Base-by-base conservation (phyloP, 2,113 vertebrate genomes). In the Regulus satrapa region DNA sequence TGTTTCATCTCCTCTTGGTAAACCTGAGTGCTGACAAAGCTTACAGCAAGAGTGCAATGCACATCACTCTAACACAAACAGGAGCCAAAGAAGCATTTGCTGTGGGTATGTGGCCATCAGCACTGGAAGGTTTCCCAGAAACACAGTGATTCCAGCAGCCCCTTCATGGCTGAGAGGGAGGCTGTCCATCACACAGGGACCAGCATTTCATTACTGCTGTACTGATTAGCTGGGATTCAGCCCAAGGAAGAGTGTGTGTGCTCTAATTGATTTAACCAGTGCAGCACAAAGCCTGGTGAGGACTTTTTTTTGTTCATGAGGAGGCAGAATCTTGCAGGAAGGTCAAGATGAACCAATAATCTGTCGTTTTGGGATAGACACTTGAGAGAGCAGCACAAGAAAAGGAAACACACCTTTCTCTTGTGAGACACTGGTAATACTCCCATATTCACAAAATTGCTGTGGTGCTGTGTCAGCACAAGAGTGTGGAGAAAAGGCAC, bases 121-220 rank as follows among this genome's bases (percentile, higher is more conserved):
- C 49, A 45, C 73, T 94, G 88, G 87, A 94, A 81, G 26, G 18
- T 23, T 96, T 96, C 88, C 92, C 93, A 95, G 89, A 92, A 84
- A 66, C 16, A 62, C 43, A 21, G 0, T 26, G 56, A 43, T 96
- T 94, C 75, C 77, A 75, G 74, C 46, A 95, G 49, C 40, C 26
- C 51, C 41, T 94, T 74, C 40, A 62, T 32, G 36, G 63, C n/a
- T 34, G n/a, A 83, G 23, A 67, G n/a, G 8, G 54, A 88, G 16
- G 14, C 38, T 89, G 92, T 82, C 74, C 71, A 61, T 87, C 78
- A 95, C 66, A 46, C n/a, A 64, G 58, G 28, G 55, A 89, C 78
- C 80, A 76, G 58, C 31, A 54, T 83, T 96, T 94, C 81, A 85
- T 90, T 92, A 88, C 46, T 13, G 3, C 61, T 71, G 43, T 64